These are phyloP conservation scores for Cephalopholis sonnerati DNA, from an alignment of 2,113 vertebrate species.

Conservation along the genomic window DNA sequence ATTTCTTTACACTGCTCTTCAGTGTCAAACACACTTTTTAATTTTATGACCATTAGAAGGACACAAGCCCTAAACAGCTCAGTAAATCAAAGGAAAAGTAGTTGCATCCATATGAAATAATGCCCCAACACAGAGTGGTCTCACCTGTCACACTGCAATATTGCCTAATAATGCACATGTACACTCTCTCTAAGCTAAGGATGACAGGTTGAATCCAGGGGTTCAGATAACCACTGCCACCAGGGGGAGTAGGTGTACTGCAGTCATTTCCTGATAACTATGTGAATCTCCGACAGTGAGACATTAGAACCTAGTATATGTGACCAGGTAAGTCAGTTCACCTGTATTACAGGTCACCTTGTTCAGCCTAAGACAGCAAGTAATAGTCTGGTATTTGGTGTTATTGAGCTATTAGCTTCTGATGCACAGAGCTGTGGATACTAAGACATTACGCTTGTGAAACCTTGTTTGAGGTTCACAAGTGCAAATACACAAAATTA, in stretches of 20 bases:
- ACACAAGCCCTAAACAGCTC: neutral
- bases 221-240: conserved; percentile 55
- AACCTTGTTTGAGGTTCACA: neutral
- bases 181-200: neutral
- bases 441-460: neutral
- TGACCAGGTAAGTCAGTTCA: neutral
- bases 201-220: neutral
- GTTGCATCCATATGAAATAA: neutral
- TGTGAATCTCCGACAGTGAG: neutral
- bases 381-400: neutral
- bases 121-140: neutral
- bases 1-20: neutral
- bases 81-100: neutral
- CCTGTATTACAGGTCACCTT: neutral
- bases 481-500: neutral
- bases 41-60: neutral
- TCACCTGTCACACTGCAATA: neutral
- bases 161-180: neutral
- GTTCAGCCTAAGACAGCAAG: neutral
- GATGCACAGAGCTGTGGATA: neutral
- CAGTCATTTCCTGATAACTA: conserved; percentile 1
- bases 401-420: neutral
- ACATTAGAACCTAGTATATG: neutral
- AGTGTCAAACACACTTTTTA: neutral
- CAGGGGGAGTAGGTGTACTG: conserved; percentile 77